Evolutionary conservation across 2,888 invertebrate genomes (phyloP).

Genomic region (Meta bourneti): DNA sequence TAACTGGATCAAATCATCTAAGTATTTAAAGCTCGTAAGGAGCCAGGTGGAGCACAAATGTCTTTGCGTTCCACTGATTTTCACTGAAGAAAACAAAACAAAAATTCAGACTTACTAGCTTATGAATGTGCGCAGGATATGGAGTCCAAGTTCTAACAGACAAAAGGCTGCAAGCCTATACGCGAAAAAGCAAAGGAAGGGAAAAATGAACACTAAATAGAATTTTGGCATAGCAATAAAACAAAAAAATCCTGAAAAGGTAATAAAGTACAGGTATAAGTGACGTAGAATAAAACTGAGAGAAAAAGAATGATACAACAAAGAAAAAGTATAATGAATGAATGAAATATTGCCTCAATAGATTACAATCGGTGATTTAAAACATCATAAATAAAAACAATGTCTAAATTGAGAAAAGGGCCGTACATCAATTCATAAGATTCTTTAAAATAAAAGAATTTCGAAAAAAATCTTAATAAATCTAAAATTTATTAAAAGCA

Average conservation of each 20-base stretch:
- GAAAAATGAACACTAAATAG: conserved; percentile 56
- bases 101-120: conserved; percentile 53
- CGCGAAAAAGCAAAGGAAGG: conserved; percentile 50
- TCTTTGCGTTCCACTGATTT: too few species aligned
- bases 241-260: conserved; percentile 25
- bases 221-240: conserved; percentile 33
- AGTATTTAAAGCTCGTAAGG: too few species aligned
- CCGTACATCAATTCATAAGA: too few species aligned
- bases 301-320: conserved; percentile 13
- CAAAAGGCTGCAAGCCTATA: conserved; percentile 61
- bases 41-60: too few species aligned
- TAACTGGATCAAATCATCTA: too few species aligned
- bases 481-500: too few species aligned
- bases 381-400: not conserved
- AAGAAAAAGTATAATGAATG: not conserved
- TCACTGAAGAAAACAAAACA: conserved; percentile 1
- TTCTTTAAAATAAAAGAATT: too few species aligned
- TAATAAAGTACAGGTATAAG: not conserved
- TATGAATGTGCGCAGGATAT: conserved; percentile 44
- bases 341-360: not conserved
- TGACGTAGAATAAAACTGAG: not conserved
- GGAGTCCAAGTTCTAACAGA: conserved; percentile 62
- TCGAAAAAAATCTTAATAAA: too few species aligned
- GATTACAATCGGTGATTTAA: not conserved
- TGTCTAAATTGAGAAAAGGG: not conserved